Evolutionary conservation across 1,140 invertebrate genomes (phyloP), one percentile per base, ranked within the genome.

Genomic region (Solenopsis fugax): DNA sequence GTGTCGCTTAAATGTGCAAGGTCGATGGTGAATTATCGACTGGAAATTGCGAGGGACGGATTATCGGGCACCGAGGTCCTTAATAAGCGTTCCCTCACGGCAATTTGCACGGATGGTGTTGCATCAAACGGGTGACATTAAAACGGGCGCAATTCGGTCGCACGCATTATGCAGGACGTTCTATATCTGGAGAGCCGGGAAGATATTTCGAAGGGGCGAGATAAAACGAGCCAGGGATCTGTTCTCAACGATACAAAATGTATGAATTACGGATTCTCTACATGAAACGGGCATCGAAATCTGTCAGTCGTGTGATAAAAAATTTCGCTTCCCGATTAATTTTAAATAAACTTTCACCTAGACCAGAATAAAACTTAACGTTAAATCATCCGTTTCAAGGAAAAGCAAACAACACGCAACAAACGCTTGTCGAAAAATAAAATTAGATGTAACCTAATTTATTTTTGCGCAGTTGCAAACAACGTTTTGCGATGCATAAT

Each of bases 81-180:
- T 88, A 88, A 88, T 88, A 77, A 88, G 87, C 75, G 69, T 80
- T 88, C 72, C 87, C 73, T 73, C 87, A 72, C 24, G 73, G 75
- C 82, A 88, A 86, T 88, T 88, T 80, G 65, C 84, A 56, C 75
- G 56, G 72, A 45, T 58, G 18, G 24, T 29, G 86, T 67, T 84
- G 52, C 56, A 73, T 87, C 80, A 87, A 50, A 21, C 48, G 45
- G 29, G 24, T 77, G 37, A 85, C 86, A 65, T 60, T 52, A 52
- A 78, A 69, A 69, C 65, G 41, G 41, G 82, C 52, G 69, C 69
- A 82, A 82, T 84, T 75, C 34, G 60, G 52, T 54, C 54, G 34
- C 29, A 75, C 69, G 29, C 54, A 72, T 75, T 73, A 73, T 48
- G 52, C 52, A 58, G 18, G 10, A 71, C 45, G 34, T n/a, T 29